A percentile compares a stretch with the other conserved stretches of the same genome.
phyloP scores from a whole-genome alignment of 2,888 invertebrate species.

The Erebia ligea region DNA sequence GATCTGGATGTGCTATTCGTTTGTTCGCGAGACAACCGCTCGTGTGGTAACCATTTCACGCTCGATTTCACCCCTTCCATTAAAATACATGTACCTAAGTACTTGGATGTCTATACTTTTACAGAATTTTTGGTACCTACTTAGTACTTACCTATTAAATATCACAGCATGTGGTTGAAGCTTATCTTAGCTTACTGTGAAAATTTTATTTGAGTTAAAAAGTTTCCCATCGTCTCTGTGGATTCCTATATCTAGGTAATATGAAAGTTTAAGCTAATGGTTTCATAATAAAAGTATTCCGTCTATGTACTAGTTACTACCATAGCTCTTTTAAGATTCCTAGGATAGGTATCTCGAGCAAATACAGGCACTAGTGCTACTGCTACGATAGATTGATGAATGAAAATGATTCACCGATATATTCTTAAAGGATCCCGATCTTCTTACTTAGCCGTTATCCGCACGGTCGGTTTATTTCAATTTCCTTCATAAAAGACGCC shows the following conservation, averaged over 20 bases:
- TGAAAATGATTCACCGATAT: conserved; percentile 81
- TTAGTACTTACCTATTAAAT: background rate
- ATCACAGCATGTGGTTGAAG: conserved; percentile 3
- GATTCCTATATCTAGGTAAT: no score
- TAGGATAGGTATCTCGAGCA: background rate
- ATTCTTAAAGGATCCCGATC: conserved; percentile 80
- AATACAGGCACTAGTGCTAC: conserved; percentile 26
- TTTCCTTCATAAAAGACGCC: conserved; percentile 84
- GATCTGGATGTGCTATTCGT: conserved; percentile 66
- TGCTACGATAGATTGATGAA: conserved; percentile 63
- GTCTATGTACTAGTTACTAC: background rate
- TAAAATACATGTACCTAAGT: conserved; percentile 58
- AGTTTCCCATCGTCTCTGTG: no score
- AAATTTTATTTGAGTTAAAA: background rate
- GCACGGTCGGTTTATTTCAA: conserved; percentile 84
- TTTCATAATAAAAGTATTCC: background rate
- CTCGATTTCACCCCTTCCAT: conserved; percentile 73
- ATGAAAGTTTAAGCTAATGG: no score
- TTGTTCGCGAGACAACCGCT: conserved; percentile 75
- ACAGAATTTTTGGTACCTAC: conserved; percentile 7
- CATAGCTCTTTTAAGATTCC: background rate
- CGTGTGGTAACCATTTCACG: conserved; percentile 79
- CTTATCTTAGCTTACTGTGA: background rate
- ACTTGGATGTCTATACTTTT: background rate
- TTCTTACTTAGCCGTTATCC: conserved; percentile 83